Evolutionary conservation across 1,140 invertebrate species (phyloP), one percentile per base, ranked within the genome.

Genomic region (Carposina sasakii): DNA sequence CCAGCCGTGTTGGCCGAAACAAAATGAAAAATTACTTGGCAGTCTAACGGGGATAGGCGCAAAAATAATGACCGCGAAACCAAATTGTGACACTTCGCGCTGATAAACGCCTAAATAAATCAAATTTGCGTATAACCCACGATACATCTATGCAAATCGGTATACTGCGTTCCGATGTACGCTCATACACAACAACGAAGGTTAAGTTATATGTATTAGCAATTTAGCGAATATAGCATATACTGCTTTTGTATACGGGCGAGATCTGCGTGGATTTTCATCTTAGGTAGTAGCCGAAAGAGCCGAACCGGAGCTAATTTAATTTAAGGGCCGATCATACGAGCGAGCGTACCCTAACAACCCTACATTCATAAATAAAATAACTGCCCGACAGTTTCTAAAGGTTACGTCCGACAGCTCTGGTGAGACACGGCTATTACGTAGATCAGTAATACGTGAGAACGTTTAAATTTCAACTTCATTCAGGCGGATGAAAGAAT

Each of bases 311-410:
- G 60, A 57, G 63, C 65, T 69, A 71, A 70, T 71, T 69, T 50
- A 67, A 69, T 67, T 70, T 70, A 57, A 57, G 52, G 44, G 16
- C 30, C 50, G 54, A 69, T 69, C 64, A 62, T 57, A 57, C 49
- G 36, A 51, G 37, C 53, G 39, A 56, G 47, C 40, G 48, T 30
- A 33, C 30, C 46, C 42, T 57, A 56, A 66, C 60, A n/a, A n/a
- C n/a, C n/a, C n/a, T n/a, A 55, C 66, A 62, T 63, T 60, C 36
- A 57, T 57, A 64, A 61, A 65, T 52, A 63, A 60, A 57, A 53
- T 48, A 58, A 48, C 28, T 26, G 21, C 24, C n/a, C n/a, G n/a
- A n/a, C n/a, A n/a, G n/a, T n/a, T n/a, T n/a, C n/a, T n/a, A n/a
- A n/a, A n/a, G n/a, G n/a, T n/a, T n/a, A n/a, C n/a, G n/a, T n/a